These are phyloP conservation scores for Premnoplex brunnescens DNA, from an alignment of 2,797 vertebrate species.

Conservation along the genomic window DNA sequence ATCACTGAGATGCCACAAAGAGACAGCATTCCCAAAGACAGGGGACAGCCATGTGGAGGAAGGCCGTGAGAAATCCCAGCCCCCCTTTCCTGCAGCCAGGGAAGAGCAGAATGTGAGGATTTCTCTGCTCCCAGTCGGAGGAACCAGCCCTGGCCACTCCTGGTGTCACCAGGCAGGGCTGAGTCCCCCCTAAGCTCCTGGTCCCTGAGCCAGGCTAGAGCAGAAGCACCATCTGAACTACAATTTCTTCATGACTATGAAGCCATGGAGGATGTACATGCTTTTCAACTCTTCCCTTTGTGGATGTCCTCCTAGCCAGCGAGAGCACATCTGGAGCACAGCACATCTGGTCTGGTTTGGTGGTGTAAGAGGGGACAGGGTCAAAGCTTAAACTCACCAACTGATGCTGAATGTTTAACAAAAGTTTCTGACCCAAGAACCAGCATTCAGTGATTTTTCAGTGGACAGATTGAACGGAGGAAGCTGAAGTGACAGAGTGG, in stretches of 20 bases:
- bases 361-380: neutral
- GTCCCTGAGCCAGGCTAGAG: neutral
- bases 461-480: neutral
- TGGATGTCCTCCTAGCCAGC: neutral
- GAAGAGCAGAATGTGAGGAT: neutral
- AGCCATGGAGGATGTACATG: neutral
- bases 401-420: neutral
- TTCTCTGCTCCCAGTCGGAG: no score
- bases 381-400: neutral
- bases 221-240: neutral
- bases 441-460: neutral
- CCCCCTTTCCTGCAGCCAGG: neutral
- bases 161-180: neutral
- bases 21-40: neutral
- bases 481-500: neutral
- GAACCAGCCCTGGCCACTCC: neutral
- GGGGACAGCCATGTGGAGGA: neutral
- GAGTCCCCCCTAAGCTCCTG: neutral
- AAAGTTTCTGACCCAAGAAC: neutral
- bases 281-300: neutral
- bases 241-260: neutral
- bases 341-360: neutral
- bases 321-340: neutral
- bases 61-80: neutral
- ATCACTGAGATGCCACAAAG: neutral